Base-by-base conservation (phyloP, 1,140 invertebrate species). In the Thaumatotibia leucotreta region DNA sequence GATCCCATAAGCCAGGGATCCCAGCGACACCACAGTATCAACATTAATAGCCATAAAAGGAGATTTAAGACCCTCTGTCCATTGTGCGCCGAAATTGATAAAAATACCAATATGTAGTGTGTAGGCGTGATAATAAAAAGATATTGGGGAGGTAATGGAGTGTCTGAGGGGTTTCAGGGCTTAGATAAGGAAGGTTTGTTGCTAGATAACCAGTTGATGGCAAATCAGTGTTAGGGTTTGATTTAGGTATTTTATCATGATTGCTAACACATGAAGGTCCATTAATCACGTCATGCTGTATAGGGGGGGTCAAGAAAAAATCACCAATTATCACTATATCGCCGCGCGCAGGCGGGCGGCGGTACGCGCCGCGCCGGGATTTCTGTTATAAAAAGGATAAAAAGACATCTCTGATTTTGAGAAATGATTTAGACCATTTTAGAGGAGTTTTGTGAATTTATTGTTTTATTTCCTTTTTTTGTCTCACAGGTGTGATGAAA, bases 31-130 rank as follows among this genome's bases (percentile, higher is more conserved):
- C 24, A 58, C 11, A 58, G 24, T 58, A 58, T 58, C 24, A 58
- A 24, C 23, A 58, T 58, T 58, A 58, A 58, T 58, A 58, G 52
- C 52, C 52, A 58, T 58, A 58, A 58, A 58, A 58, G 24, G n/a
- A 27, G 52, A 58, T 58, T 58, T 58, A 58, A 58, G 52, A 24
- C 23, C 52, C 27, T 58, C 52, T 14, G 52, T 29, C 27, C 52
- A 58, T 58, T 58, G 52, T 58, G 52, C 11, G 52, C n/a, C 24
- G 52, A 58, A 58, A 58, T 58, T 58, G 52, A 58, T 58, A 58
- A 58, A 58, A 58, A 58, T 58, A 58, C 52, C 52, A 58, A 58
- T 31, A 58, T 58, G 52, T 58, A 58, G 52, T 58, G 52, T 9
- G 24, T 23, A 4, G 14, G 52, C 52, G 52, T 14, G 52, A 58